Evolutionary conservation across 2,113 vertebrate species (phyloP).

Genomic region (Thermophis baileyi): DNA sequence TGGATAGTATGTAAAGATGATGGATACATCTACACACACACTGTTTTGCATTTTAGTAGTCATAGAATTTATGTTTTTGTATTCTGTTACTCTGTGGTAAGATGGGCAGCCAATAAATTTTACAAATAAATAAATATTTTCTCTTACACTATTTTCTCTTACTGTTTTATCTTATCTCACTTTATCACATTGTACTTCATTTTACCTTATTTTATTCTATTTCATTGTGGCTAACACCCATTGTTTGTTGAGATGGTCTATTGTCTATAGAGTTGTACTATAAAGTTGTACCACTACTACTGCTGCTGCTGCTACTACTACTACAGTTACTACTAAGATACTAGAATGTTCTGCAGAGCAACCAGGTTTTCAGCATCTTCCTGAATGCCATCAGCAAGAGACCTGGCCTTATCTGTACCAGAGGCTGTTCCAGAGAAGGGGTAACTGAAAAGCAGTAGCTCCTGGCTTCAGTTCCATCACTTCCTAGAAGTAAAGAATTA

Average conservation of each 20-base stretch:
- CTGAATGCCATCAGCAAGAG: not conserved
- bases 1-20: not conserved
- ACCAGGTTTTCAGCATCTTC: not conserved
- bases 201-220: not conserved
- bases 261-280: too few species aligned
- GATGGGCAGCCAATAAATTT: too few species aligned
- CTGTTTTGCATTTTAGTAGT: not conserved
- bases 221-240: not conserved
- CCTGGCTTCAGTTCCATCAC: not conserved
- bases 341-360: not conserved
- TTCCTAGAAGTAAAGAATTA: not conserved
- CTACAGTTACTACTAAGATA: too few species aligned
- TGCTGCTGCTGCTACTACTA: not conserved
- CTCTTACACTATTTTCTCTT: not conserved
- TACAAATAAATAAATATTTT: not conserved
- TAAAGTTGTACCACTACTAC: too few species aligned
- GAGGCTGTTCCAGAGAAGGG: not conserved
- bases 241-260: not conserved
- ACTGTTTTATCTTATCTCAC: not conserved
- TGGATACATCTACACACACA: not conserved
- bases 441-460: not conserved
- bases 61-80: not conserved
- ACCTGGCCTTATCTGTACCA: not conserved
- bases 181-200: not conserved
- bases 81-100: not conserved